Evolutionary conservation across 2,113 vertebrate species (phyloP).

Genomic region (Merops nubicus): DNA sequence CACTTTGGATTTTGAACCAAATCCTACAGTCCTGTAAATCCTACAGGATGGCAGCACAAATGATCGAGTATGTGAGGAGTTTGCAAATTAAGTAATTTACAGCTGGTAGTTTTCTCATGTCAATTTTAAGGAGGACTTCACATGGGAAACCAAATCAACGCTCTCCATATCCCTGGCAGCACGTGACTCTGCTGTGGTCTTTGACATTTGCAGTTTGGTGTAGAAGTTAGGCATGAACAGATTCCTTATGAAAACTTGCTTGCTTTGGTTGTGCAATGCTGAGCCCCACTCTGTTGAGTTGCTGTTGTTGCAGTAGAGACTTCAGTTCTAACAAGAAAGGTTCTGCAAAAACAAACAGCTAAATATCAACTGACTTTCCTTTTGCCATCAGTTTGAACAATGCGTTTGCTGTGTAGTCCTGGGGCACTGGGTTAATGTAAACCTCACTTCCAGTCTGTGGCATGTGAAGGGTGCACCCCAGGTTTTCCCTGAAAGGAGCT

Average conservation of each 20-base stretch:
- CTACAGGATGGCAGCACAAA: background rate
- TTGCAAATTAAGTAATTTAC: background rate
- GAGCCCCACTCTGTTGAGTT: background rate
- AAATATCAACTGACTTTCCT: background rate
- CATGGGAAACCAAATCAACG: background rate
- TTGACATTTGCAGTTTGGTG: fast-evolving
- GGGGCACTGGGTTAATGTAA: background rate
- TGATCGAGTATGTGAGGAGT: background rate
- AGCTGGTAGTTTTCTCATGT: background rate
- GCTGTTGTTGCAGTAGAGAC: background rate
- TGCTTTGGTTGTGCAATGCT: background rate
- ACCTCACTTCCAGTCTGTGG: background rate
- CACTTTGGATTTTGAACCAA: background rate
- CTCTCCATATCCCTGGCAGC: background rate
- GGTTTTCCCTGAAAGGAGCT: background rate
- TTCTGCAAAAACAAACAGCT: background rate
- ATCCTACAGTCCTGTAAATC: background rate
- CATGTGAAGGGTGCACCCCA: background rate
- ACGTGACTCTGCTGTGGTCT: background rate
- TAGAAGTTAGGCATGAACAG: background rate
- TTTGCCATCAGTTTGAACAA: background rate
- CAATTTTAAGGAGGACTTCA: background rate
- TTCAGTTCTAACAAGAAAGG: background rate
- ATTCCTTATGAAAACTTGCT: background rate
- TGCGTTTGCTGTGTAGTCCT: background rate